Base-by-base conservation (phyloP, 2,113 vertebrate species). In the Ciconia stormi region DNA sequence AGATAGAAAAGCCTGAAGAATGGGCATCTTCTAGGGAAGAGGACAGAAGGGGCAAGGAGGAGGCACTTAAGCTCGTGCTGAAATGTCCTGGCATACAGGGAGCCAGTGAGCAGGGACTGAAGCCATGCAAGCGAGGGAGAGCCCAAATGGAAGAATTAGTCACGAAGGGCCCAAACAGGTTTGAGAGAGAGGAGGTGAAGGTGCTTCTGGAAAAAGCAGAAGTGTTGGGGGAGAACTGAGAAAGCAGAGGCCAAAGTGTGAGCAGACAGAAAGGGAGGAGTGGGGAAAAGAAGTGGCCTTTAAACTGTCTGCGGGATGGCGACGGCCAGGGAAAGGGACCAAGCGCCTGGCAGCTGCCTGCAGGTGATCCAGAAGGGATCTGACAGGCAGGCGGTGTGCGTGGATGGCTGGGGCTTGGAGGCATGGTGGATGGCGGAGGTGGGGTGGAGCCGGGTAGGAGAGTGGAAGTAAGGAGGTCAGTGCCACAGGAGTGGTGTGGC, bases 231-330 rank as follows among this genome's bases (percentile, higher is more conserved):
- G 38, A 90, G 61, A 34, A 8, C 27, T 27, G 40, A 85, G 78
- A 66, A 77, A 58, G n/a, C 47, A 34, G 53, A 70, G 16, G 25
- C 70, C 8, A 14, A 74, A 66, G 58, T 65, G n/a, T 1, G 27
- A n/a, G 36, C 27, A 77, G 63, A 56, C 12, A 16, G 79, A 50
- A 8, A 1, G 44, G 38, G 17, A 69, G 30, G 22, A 76, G 14
- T 6, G 6, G 53, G 46, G 27, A 40, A 38, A 79, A 92, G 42
- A 82, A 9, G 1, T 13, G 50, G 40, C 70, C 58, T 93, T 91
- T 59, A 18, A 63, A 62, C 30, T 7, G 6, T 44, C 62, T 2
- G 3, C 0, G 0, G 58, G 46, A 32, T 30, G 30, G 58, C 3
- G 8, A 12, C 21, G 13, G 32, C 55, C 1, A 2, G 32, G 40